phyloP scores from a whole-genome alignment of 2,888 invertebrate genomes.

The Polylopha cassiicola region DNA sequence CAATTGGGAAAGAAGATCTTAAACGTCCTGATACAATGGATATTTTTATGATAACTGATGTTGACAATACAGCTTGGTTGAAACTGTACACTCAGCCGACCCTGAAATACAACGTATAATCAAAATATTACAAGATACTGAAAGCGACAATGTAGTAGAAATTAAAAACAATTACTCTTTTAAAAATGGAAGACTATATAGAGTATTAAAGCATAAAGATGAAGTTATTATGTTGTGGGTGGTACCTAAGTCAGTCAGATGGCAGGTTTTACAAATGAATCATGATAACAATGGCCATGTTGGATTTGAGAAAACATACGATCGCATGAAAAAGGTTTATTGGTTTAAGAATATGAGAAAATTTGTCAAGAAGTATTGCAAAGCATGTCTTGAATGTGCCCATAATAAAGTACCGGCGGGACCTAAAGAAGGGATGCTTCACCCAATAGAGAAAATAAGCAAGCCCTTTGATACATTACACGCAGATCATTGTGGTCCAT shows the following conservation, averaged over 20 bases:
- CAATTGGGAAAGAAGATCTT: constrained; percentile 1
- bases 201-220: constrained; percentile 2
- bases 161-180: constrained; percentile 14
- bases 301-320: constrained; percentile 23
- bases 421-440: constrained; percentile 17
- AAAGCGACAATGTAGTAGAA: constrained; percentile 7
- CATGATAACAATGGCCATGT: constrained; percentile 25
- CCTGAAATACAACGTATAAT: constrained; percentile 15
- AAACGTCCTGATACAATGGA: not conserved
- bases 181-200: constrained; percentile 11
- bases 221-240: constrained; percentile 21
- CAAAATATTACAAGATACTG: constrained; percentile 11
- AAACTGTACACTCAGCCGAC: constrained; percentile 15
- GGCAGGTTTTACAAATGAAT: constrained; percentile 26
- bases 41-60: constrained; percentile 1
- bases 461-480: constrained; percentile 23
- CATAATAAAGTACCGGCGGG: constrained; percentile 6
- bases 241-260: constrained; percentile 27
- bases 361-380: constrained; percentile 26
- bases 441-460: constrained; percentile 19
- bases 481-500: constrained; percentile 25
- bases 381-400: constrained; percentile 4
- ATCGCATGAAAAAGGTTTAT: constrained; percentile 16
- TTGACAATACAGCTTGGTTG: constrained; percentile 14
- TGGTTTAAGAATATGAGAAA: constrained; percentile 27